phyloP scores from a whole-genome alignment of 2,113 vertebrate species.

The Pseudopipra pipra region DNA sequence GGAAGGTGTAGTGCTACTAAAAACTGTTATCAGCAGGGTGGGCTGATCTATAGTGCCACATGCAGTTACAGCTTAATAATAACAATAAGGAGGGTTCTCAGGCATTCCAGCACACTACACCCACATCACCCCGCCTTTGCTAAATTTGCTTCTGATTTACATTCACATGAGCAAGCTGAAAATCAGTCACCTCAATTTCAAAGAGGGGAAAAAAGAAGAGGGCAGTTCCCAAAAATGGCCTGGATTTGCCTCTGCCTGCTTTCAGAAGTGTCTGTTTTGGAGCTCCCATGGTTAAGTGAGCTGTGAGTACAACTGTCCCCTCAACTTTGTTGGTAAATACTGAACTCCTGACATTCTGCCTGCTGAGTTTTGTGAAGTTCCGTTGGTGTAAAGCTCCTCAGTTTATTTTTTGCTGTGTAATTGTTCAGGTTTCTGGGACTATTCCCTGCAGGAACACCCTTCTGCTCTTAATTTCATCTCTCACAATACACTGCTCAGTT shows the following conservation, averaged over 20 bases:
- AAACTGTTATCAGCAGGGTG: background rate
- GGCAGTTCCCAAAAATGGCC: background rate
- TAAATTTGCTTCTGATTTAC: slow-evolving; percentile 14
- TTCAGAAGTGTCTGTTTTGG: background rate
- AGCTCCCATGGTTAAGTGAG: background rate
- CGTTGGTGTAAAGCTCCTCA: background rate
- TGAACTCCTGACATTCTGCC: background rate
- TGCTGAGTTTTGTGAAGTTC: background rate
- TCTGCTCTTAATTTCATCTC: background rate
- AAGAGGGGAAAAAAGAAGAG: background rate
- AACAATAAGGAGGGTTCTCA: background rate
- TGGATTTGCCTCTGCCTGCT: background rate
- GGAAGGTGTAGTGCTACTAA: background rate
- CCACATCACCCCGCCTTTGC: background rate
- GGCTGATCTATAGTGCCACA: background rate
- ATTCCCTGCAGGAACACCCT: background rate
- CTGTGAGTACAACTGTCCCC: background rate
- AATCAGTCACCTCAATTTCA: background rate
- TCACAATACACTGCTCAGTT: background rate
- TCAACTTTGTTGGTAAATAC: background rate
- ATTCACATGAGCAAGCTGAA: background rate
- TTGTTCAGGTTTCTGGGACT: background rate
- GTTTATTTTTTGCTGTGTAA: slow-evolving; percentile 16
- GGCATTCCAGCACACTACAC: background rate
- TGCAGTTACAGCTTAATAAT: background rate